A percentile compares a stretch with the other conserved stretches of the same genome.
Conservation (phyloP, 2,113 vertebrate species). For the Actinemys pallida region DNA sequence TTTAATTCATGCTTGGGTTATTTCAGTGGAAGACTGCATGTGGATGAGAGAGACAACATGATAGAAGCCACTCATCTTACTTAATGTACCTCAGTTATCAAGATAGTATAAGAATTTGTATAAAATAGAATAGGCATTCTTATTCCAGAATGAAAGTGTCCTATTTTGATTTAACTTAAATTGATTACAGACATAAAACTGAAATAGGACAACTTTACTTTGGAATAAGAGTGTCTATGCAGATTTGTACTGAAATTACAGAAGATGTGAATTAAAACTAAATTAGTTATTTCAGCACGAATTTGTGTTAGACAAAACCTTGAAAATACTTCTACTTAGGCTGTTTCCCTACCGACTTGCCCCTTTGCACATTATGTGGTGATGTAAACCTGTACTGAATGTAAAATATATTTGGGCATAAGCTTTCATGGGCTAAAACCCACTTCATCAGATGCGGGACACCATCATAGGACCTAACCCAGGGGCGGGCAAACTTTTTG, state of each 20-base stretch:
- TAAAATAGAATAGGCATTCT: not conserved
- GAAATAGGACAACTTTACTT: not conserved
- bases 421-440: no score
- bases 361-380: not conserved
- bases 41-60: not conserved
- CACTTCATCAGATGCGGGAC: no score
- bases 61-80: not conserved
- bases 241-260: not conserved
- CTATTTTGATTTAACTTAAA: not conserved
- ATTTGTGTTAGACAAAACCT: not conserved
- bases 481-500: no score
- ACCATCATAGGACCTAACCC: no score
- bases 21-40: not conserved
- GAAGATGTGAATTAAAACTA: accelerated
- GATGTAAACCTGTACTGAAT: not conserved
- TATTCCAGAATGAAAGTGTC: not conserved
- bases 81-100: not conserved
- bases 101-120: not conserved
- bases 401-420: not conserved
- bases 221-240: not conserved
- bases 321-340: no score
- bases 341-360: accelerated
- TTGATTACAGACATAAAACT: not conserved
- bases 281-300: not conserved
- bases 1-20: not conserved